Evolutionary conservation across 2,113 vertebrate species (phyloP).

Genomic region (Phylloscopus trochilus): DNA sequence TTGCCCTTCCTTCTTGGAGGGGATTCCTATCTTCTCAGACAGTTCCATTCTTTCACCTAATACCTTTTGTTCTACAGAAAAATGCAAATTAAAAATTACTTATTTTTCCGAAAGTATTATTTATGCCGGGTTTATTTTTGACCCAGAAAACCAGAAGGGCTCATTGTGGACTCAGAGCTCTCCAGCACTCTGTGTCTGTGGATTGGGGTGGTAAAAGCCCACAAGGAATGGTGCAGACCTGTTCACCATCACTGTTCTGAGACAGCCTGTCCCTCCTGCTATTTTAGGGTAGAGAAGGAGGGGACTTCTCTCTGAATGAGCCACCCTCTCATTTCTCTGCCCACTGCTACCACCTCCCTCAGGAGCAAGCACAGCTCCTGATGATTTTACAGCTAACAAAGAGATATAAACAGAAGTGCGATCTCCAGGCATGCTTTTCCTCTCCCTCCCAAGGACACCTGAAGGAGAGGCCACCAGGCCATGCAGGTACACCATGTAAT

Average conservation of each 20-base stretch:
- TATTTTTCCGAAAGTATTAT: neutral
- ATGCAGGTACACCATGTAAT: neutral
- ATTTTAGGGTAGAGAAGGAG: neutral
- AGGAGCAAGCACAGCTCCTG: neutral
- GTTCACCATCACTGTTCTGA: fast-evolving
- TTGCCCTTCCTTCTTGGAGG: neutral
- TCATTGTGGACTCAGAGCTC: neutral
- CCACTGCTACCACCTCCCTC: neutral
- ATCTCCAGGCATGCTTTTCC: neutral
- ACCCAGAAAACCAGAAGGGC: neutral
- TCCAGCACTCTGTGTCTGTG: neutral
- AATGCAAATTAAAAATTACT: neutral
- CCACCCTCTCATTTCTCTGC: neutral
- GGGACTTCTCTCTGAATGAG: too few relatives aligned
- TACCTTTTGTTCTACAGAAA: neutral
- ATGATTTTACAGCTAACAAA: neutral
- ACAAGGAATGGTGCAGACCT: neutral
- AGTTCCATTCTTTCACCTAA: neutral
- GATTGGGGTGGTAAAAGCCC: neutral
- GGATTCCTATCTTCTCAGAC: neutral
- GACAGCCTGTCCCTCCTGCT: neutral
- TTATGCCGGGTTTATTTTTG: neutral
- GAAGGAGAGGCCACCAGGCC: neutral
- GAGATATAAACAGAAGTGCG: neutral
- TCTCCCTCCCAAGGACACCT: neutral